phyloP scores from a whole-genome alignment of 2,797 vertebrate species.

The Pangasius krempfi region DNA sequence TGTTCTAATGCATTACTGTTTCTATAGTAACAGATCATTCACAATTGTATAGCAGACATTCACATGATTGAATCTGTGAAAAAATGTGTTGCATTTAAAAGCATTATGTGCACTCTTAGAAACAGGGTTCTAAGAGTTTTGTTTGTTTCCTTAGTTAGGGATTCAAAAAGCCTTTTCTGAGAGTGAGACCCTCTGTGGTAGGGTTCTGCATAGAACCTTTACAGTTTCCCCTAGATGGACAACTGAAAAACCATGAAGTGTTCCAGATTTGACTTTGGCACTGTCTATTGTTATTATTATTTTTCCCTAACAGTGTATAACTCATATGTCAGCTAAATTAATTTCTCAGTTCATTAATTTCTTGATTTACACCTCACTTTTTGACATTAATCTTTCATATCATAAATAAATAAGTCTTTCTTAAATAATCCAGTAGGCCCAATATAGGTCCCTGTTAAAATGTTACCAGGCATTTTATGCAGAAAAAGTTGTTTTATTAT shows the following conservation, averaged over 20 bases:
- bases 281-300: not conserved
- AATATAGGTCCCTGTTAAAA: not conserved
- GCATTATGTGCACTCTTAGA: not conserved
- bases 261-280: not conserved
- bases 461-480: not conserved
- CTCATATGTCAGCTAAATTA: not conserved
- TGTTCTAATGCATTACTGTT: slow-evolving; percentile 3
- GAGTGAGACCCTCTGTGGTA: not conserved
- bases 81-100: not conserved
- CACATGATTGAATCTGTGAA: not conserved
- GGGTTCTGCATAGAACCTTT: not conserved
- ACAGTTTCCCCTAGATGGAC: not conserved
- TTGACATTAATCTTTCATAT: not conserved
- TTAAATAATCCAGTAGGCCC: not conserved
- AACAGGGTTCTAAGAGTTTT: not conserved
- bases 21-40: slow-evolving; percentile 10
- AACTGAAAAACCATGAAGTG: not conserved
- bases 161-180: not conserved
- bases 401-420: not conserved
- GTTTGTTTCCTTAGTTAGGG: not conserved
- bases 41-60: not conserved
- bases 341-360: slow-evolving; percentile 1
- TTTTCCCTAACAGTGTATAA: not conserved
- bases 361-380: not conserved
- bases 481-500: not conserved